These are phyloP conservation scores for Sitodiplosis mosellana DNA, from an alignment of 1,140 invertebrate species.

Conservation along the genomic window DNA sequence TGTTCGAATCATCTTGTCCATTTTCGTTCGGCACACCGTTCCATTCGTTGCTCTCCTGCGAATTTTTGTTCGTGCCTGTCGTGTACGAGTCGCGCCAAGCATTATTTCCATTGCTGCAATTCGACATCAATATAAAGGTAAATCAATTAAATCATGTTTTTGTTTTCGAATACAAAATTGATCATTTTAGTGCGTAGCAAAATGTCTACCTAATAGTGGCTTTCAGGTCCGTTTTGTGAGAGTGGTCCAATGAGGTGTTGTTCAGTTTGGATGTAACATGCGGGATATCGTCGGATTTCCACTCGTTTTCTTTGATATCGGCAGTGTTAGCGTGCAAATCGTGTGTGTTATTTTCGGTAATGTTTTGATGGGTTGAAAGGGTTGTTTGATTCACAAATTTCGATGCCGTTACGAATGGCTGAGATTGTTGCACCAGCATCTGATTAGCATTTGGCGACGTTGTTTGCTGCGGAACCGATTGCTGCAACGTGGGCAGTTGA, in stretches of 20 bases:
- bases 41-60: not conserved
- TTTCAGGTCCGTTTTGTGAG: too few species aligned
- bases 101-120: not conserved
- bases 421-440: not conserved
- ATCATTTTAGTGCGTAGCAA: too few species aligned
- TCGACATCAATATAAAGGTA: not conserved
- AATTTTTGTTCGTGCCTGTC: too few species aligned
- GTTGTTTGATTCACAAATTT: not conserved
- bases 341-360: too few species aligned
- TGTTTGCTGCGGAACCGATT: not conserved
- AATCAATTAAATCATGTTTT: not conserved
- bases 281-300: not conserved
- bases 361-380: not conserved
- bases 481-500: not conserved
- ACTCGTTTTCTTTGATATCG: too few species aligned
- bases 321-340: too few species aligned
- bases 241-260: not conserved
- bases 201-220: too few species aligned
- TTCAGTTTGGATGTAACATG: not conserved
- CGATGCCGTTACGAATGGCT: not conserved
- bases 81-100: not conserved
- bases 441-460: not conserved
- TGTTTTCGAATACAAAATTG: not conserved
- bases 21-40: not conserved
- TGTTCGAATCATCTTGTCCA: not conserved